These are phyloP conservation scores for Poecilus cupreus DNA, from an alignment of 2,888 invertebrate species.

Conservation along the genomic window DNA sequence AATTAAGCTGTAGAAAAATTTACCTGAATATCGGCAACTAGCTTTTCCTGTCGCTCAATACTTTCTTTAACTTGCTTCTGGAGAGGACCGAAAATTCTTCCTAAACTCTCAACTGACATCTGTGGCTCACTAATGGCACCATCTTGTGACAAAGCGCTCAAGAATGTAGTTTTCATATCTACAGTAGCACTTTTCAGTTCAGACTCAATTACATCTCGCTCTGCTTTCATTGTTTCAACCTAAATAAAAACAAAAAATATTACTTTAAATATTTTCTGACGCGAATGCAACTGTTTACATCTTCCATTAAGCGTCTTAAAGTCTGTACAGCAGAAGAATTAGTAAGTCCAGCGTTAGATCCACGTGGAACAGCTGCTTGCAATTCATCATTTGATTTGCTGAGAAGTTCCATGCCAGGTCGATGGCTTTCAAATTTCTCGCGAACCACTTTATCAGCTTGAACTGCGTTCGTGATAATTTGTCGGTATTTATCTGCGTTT, in stretches of 20 bases:
- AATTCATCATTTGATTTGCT: slow-evolving; percentile 84
- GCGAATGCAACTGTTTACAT: slow-evolving; percentile 71
- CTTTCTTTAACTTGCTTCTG: slow-evolving; percentile 87
- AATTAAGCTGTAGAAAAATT: too few species aligned
- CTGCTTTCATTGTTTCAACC: slow-evolving; percentile 90
- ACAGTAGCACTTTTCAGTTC: slow-evolving; percentile 87
- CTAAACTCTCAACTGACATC: slow-evolving; percentile 82
- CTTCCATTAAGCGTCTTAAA: slow-evolving; percentile 86
- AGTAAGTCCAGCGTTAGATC: slow-evolving; percentile 73
- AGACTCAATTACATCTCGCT: slow-evolving; percentile 91
- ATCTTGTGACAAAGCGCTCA: slow-evolving; percentile 83
- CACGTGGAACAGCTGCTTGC: slow-evolving; percentile 82
- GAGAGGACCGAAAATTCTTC: slow-evolving; percentile 84
- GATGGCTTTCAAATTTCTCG: slow-evolving; percentile 88
- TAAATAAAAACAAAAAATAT: slow-evolving; percentile 69
- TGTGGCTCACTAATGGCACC: slow-evolving; percentile 87
- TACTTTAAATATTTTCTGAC: not conserved
- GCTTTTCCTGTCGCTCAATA: slow-evolving; percentile 81
- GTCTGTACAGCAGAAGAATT: slow-evolving; percentile 79
- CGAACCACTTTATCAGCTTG: slow-evolving; percentile 87
- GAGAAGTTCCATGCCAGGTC: slow-evolving; percentile 86
- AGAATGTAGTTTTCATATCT: slow-evolving; percentile 89
- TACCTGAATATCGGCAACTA: slow-evolving; percentile 82
- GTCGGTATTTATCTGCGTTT: slow-evolving; percentile 94
- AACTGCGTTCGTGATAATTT: slow-evolving; percentile 94